These are phyloP conservation scores for Norana najaformis DNA, from an alignment of 2,888 invertebrate genomes.

Conservation along the genomic window DNA sequence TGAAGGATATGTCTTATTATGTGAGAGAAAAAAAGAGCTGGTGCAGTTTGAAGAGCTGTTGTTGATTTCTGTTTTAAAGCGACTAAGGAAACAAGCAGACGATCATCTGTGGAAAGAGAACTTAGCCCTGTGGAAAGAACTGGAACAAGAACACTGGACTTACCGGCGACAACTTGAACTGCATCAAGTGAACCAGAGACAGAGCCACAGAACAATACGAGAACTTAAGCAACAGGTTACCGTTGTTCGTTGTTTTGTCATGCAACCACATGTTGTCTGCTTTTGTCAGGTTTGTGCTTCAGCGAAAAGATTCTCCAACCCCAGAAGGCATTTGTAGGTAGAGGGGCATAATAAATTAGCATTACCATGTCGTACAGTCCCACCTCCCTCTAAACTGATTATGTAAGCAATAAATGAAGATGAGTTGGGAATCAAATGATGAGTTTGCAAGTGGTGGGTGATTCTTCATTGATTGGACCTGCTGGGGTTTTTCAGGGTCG, in stretches of 20 bases:
- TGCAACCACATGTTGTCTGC: background rate
- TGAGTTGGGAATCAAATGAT: too few relatives aligned
- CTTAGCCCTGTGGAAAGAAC: background rate
- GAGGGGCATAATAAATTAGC: too few relatives aligned
- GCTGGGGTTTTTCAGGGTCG: too few relatives aligned
- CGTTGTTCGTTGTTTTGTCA: background rate
- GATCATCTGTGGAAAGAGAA: constrained; percentile 16
- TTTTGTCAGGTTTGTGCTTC: background rate
- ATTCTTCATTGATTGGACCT: too few relatives aligned
- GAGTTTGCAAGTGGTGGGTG: too few relatives aligned
- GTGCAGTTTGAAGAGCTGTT: background rate
- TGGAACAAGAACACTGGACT: constrained; percentile 9
- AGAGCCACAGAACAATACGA: background rate
- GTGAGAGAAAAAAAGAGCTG: background rate
- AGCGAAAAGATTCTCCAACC: background rate
- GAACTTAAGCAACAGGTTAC: constrained; percentile 8
- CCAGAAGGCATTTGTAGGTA: too few relatives aligned
- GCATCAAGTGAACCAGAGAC: constrained; percentile 14
- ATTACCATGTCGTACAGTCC: too few relatives aligned
- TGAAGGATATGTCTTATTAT: background rate
- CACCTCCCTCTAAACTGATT: too few relatives aligned
- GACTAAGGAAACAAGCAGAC: background rate
- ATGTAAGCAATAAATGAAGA: too few relatives aligned
- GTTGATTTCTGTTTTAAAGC: constrained; percentile 7
- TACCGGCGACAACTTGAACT: background rate